Conservation (phyloP, 2,113 vertebrate genomes). For the Hemichromis elongatus region DNA sequence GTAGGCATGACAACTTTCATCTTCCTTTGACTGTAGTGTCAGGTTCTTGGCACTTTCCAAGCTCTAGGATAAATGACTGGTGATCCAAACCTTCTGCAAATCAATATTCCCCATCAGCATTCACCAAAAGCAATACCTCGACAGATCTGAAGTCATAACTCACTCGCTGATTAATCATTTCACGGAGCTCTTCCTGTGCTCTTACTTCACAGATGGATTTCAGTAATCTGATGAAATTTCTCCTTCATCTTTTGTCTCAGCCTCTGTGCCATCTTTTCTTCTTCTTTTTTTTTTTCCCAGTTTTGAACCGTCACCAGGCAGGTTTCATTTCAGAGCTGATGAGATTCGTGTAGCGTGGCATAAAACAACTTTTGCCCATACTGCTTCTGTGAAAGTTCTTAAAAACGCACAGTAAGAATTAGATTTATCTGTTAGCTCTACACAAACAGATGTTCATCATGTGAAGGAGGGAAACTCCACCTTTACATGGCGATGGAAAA, state of each 20-base stretch:
- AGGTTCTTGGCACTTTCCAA: neutral
- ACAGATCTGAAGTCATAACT: constrained; percentile 4
- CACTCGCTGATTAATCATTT: neutral
- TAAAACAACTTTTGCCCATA: neutral
- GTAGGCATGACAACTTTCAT: neutral
- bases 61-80: neutral
- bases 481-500: too few species aligned
- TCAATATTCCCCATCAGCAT: neutral
- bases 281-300: neutral
- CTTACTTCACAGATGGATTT: constrained; percentile 7
- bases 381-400: neutral
- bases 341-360: neutral
- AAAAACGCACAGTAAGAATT: neutral
- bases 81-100: neutral
- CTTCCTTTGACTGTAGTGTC: neutral
- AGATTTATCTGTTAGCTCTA: neutral
- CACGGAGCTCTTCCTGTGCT: neutral
- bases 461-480: neutral
- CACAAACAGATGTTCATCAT: neutral
- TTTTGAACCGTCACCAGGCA: constrained; percentile 20
- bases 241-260: constrained; percentile 6
- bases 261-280: constrained; percentile 21
- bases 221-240: constrained; percentile 30
- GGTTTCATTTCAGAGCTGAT: constrained; percentile 25
- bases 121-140: neutral